Evolutionary conservation across 2,888 invertebrate species (phyloP), one percentile per base, ranked within the genome.

Genomic region (Tortrix viridana): DNA sequence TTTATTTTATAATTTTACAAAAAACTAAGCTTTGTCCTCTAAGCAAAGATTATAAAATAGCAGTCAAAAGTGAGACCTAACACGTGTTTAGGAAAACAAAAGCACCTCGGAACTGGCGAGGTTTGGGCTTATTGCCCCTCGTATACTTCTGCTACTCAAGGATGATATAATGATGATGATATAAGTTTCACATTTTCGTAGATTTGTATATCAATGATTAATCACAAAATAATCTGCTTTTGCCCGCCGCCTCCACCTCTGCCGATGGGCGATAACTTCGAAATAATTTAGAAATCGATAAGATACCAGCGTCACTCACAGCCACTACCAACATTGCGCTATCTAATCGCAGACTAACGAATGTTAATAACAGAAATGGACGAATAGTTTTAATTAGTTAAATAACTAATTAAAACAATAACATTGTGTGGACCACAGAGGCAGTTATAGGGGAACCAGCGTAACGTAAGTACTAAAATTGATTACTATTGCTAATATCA

Each of bases 291-390:
- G 66, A 69, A 54, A 65, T 60, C 67, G 89, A 90, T 90, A 86
- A 90, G 88, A 89, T 88, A 78, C 74, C 69, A 69, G 62, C 70
- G 80, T 79, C 81, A 82, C 77, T 80, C 77, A 74, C 72, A 72
- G 74, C 72, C 32, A 75, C 74, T 74, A 73, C 74, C 72, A 76
- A 72, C 76, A 77, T 74, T 76, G 60, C 69, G 65, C 61, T 86
- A 89, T 90, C 88, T 89, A 79, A 89, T 89, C 89, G 70, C 65
- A 63, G 70, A 69, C 76, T 52, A 54, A 75, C 72, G 69, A 81
- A 81, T 85, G 84, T 85, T 75, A 85, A 84, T 84, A 77, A 75
- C 80, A 77, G 76, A 79, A 76, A 80, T 79, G 79, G 72, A 70
- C 72, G 72, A 69, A 73, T 72, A 67, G 71, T 74, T 6, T 41